phyloP scores from a whole-genome alignment of 2,888 invertebrate species.

The Cremastobaeus sp. region DNA sequence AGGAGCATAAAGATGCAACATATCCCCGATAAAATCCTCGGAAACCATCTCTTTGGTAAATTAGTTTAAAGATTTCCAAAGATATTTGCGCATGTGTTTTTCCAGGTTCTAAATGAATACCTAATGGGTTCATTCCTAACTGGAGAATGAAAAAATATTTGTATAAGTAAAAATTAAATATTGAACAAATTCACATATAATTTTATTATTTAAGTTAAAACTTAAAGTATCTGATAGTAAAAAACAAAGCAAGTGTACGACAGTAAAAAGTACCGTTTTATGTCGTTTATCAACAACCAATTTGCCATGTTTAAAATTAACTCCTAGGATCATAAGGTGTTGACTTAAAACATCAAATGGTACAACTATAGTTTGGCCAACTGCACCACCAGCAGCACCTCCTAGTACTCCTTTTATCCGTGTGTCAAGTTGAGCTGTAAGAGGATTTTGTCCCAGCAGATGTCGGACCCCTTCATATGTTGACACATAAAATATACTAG shows the following conservation, averaged over 20 bases:
- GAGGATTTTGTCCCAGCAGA: constrained; percentile 82
- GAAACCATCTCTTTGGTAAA: constrained; percentile 89
- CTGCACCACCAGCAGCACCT: constrained; percentile 93
- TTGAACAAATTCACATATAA: not conserved
- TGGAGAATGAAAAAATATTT: constrained; percentile 65
- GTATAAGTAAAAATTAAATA: constrained; percentile 8
- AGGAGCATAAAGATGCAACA: constrained; percentile 92
- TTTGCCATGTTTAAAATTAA: constrained; percentile 76
- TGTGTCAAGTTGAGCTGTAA: constrained; percentile 80
- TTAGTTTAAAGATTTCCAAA: constrained; percentile 86
- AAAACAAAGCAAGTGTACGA: not conserved
- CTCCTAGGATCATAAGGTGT: constrained; percentile 95
- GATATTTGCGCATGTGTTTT: constrained; percentile 85
- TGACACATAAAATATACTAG: constrained; percentile 94
- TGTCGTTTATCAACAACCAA: constrained; percentile 72
- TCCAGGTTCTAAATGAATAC: constrained; percentile 82
- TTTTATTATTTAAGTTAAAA: too few species aligned
- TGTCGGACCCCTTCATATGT: constrained; percentile 95
- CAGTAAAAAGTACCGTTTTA: constrained; percentile 24
- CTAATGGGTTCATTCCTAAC: constrained; percentile 86
- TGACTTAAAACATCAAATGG: constrained; percentile 98
- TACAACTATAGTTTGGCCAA: constrained; percentile 96
- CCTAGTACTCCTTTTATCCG: constrained; percentile 89
- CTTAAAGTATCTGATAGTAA: too few species aligned
- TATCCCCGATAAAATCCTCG: constrained; percentile 96